phyloP scores from a whole-genome alignment of 1,140 invertebrate species.

The Apolygus lucorum region DNA sequence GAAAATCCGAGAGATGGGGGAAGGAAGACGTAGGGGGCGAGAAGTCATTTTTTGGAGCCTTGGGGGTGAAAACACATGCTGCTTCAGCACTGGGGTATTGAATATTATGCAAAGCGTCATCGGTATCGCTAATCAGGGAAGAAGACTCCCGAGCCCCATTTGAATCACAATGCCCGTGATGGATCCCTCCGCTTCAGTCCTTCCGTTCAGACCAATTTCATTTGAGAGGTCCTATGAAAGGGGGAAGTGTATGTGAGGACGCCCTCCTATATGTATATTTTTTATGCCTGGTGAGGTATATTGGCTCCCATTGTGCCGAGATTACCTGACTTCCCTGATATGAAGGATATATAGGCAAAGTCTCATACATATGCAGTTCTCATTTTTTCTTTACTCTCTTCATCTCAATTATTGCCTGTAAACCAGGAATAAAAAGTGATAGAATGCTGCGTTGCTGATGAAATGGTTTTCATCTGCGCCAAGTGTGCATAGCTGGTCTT shows the following conservation, averaged over 20 bases:
- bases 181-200: conserved; percentile 6
- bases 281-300: conserved; percentile 12
- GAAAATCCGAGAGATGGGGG: too few relatives aligned
- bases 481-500: too few relatives aligned
- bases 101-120: conserved; percentile 17
- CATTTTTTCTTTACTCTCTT: too few relatives aligned
- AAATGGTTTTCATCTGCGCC: not conserved
- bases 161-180: conserved; percentile 21
- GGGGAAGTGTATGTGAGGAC: too few relatives aligned
- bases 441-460: not conserved
- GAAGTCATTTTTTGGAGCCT: not conserved
- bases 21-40: too few relatives aligned
- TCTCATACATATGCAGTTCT: conserved; percentile 12
- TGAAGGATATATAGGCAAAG: conserved; percentile 2
- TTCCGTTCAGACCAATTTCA: conserved; percentile 17
- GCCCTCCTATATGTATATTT: conserved; percentile 7
- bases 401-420: not conserved
- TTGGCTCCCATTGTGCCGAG: conserved; percentile 17
- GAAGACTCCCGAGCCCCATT: not conserved
- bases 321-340: conserved; percentile 16
- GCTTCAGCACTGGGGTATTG: conserved; percentile 6
- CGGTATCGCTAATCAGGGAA: conserved; percentile 18
- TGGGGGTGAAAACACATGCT: conserved; percentile 12
- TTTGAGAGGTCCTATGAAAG: conserved; percentile 1
- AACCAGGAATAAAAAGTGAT: not conserved